These are phyloP conservation scores for Psophia crepitans DNA, from an alignment of 2,113 vertebrate species.

Conservation along the genomic window DNA sequence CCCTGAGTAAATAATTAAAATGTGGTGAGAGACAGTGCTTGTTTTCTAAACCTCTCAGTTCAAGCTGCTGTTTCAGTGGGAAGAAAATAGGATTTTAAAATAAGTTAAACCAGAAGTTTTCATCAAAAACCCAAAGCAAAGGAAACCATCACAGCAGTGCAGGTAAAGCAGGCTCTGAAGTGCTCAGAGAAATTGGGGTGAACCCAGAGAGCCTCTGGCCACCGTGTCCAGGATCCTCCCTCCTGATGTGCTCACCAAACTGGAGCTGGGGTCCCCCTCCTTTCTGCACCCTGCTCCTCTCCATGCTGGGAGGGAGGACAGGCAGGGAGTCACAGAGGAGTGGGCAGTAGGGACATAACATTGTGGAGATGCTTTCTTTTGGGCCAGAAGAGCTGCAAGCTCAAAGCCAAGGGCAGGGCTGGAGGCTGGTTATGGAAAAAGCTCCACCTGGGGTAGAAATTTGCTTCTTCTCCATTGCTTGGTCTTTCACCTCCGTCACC, in stretches of 20 bases:
- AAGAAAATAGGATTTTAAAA: background rate
- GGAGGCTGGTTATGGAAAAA: background rate
- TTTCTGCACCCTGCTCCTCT: fast-evolving
- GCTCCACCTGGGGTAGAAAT: background rate
- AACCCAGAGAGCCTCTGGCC: background rate
- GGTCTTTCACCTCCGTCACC: background rate
- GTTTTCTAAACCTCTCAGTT: background rate
- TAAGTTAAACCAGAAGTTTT: background rate
- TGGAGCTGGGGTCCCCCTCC: background rate
- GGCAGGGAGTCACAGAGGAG: background rate
- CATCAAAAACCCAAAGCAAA: background rate
- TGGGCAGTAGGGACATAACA: fast-evolving
- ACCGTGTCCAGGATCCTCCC: background rate
- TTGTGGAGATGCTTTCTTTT: background rate
- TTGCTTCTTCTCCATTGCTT: background rate
- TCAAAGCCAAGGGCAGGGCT: background rate
- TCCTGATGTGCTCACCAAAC: background rate
- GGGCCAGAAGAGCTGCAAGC: background rate
- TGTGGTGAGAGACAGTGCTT: background rate
- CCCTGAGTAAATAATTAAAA: background rate
- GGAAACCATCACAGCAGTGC: background rate
- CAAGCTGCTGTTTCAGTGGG: background rate
- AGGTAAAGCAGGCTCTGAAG: background rate
- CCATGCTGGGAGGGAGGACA: background rate
- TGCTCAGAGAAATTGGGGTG: background rate